Percentiles rank a stretch among this genome's conserved stretches.
Evolutionary conservation across 2,113 vertebrate species (phyloP).

Genomic region (Hypocryptadius cinnamomeus): DNA sequence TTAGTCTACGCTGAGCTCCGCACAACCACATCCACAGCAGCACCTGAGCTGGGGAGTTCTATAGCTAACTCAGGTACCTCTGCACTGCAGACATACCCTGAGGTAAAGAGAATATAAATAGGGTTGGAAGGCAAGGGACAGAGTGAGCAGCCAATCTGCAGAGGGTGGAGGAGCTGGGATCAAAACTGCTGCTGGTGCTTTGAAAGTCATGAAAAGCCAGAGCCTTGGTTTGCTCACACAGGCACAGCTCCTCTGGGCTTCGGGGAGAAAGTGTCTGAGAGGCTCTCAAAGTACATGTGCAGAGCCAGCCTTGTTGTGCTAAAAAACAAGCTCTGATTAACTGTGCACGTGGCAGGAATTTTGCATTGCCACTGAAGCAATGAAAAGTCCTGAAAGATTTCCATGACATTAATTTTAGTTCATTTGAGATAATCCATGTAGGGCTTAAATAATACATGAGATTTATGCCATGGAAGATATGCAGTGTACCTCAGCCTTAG

Average conservation of each 20-base stretch:
- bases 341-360: slow-evolving; percentile 20
- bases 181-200: not conserved
- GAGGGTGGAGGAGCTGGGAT: not conserved
- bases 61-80: not conserved
- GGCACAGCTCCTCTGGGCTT: slow-evolving; percentile 16
- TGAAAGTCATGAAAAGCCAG: slow-evolving; percentile 33
- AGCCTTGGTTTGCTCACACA: not conserved
- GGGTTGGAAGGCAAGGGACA: not conserved
- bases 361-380: not conserved
- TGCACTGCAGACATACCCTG: not conserved
- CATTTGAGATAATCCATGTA: slow-evolving; percentile 6
- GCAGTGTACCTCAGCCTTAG: not conserved
- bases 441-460: slow-evolving; percentile 62
- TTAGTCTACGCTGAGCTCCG: not conserved
- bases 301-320: slow-evolving; percentile 7
- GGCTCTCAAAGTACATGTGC: not conserved
- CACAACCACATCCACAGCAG: not conserved
- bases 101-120: slow-evolving; percentile 28
- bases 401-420: slow-evolving; percentile 16
- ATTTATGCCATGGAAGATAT: not conserved
- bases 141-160: not conserved
- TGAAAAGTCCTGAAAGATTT: slow-evolving; percentile 26
- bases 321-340: slow-evolving; percentile 17
- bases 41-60: not conserved
- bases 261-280: not conserved